Evolutionary conservation across 2,888 invertebrate genomes (phyloP), one percentile per base, ranked within the genome.

Genomic region (Cenopis cana): DNA sequence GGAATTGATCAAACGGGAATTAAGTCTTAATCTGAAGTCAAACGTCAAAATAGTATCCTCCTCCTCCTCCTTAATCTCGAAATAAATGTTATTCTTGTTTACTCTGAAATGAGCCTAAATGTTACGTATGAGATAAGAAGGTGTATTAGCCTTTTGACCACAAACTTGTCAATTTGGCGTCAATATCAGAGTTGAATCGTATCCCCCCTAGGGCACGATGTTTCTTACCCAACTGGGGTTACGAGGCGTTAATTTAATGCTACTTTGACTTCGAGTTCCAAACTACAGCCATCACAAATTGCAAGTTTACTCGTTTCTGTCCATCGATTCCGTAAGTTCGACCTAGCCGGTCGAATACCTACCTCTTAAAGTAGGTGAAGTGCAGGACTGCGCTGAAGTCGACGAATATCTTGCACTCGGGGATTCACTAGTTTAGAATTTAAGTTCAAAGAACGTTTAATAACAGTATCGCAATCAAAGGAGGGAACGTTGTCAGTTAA

Each of bases 291-390:
- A 24, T 52, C 52, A 38, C 52, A 64, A 64, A 64, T 64, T 54
- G 52, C 52, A 64, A 64, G 52, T 64, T 64, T 54, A 20, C 64
- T 64, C 52, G 52, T 62, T 52, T 24, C 64, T 64, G 38, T 38
- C 38, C 64, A 54, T 64, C 64, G 64, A 64, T 64, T 64, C 54
- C 52, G 14, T 38, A 64, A 54, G n/a, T 54, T 64, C 24, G 41
- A 8, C n/a, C 33, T 2, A 64, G 50, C 24, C 52, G 24, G 12
- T 54, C 54, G 12, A 49, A 29, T 61, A 29, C 24, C 9, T 17
- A 14, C 2, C 52, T 14, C 4, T 24, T 3, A 4, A 36, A 24
- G 52, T 20, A 38, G 18, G 50, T 50, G 50, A 50, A 50, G 50
- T 14, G 29, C 29, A 14, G 29, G 55, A 55, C 29, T 55, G 14